phyloP scores from a whole-genome alignment of 2,113 vertebrate species.

The Riparia riparia region DNA sequence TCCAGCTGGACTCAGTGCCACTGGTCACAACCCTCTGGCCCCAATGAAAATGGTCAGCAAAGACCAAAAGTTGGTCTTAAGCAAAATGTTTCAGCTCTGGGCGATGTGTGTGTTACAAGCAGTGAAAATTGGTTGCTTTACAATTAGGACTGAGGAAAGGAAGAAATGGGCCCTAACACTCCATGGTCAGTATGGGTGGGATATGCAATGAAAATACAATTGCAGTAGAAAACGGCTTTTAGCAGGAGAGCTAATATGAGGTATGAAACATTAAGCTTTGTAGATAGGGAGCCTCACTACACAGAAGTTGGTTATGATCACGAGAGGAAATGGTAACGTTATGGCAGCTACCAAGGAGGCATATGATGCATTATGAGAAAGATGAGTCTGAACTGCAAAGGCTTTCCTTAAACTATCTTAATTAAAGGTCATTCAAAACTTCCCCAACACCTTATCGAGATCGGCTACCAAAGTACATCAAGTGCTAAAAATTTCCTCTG shows the following conservation, averaged over 20 bases:
- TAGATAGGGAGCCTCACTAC: background rate
- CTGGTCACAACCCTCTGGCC: background rate
- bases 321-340: background rate
- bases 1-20: background rate
- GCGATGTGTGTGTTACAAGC: background rate
- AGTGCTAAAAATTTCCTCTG: background rate
- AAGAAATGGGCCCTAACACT: background rate
- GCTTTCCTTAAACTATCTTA: background rate
- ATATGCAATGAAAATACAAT: background rate
- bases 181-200: background rate
- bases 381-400: background rate
- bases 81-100: background rate
- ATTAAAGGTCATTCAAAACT: background rate
- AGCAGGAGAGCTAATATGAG: background rate
- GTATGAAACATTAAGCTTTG: constrained; percentile 1
- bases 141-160: background rate
- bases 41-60: background rate
- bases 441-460: background rate
- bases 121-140: background rate
- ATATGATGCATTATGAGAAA: background rate
- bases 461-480: background rate
- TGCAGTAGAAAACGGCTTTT: background rate
- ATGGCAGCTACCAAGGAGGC: background rate
- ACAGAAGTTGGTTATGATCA: background rate
- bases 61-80: background rate